Conservation (phyloP, 2,797 vertebrate species). For the Malacoraja senta region DNA sequence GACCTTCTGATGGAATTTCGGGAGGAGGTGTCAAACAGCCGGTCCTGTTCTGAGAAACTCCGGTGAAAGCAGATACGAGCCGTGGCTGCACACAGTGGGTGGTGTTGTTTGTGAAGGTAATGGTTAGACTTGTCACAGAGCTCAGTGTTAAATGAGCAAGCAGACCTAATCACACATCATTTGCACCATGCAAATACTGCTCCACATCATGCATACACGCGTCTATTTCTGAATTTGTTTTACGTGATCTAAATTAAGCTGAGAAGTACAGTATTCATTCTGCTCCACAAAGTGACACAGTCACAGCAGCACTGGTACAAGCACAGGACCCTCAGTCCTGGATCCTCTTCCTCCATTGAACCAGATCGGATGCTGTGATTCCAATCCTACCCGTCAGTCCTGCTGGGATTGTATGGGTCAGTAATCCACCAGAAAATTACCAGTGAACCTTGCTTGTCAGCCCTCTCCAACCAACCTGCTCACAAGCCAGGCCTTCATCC, state of each 20-base stretch:
- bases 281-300: neutral
- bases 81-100: neutral
- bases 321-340: neutral
- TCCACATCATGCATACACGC: neutral
- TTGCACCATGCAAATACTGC: neutral
- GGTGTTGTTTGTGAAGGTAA: neutral
- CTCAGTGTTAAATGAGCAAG: too few relatives aligned
- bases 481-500: too few relatives aligned
- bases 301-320: neutral
- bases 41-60: neutral
- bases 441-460: too few relatives aligned
- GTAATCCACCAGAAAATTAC: too few relatives aligned
- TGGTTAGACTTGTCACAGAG: neutral
- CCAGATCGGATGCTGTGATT: neutral
- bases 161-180: neutral
- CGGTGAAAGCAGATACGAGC: neutral
- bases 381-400: too few relatives aligned
- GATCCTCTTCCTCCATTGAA: neutral
- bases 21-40: neutral
- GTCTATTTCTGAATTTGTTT: neutral
- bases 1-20: neutral
- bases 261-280: neutral
- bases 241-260: neutral
- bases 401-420: too few relatives aligned
- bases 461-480: too few relatives aligned